Base-by-base conservation (phyloP, 2,113 vertebrate species). In the Chlorocebus sabaeus region DNA sequence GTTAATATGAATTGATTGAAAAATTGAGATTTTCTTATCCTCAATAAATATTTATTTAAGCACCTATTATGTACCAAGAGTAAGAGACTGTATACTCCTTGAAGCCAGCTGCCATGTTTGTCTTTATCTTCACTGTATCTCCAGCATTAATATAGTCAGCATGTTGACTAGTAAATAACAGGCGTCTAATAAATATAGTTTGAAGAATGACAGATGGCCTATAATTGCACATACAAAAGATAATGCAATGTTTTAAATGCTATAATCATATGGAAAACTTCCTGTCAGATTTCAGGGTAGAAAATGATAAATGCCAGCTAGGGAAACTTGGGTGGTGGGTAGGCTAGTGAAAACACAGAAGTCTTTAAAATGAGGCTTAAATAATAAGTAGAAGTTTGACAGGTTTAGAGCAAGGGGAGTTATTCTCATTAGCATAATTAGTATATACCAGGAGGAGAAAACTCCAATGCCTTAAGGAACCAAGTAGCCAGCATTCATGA, bases 331-430 rank as follows among this genome's bases (percentile, higher is more conserved):
- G 6, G 6, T 23, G 12, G 12, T 4, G n/a, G 27, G 45, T 6
- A 48, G 5, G 2, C 38, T 96, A n/a, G 4, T 80, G 9, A 70
- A 83, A 81, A n/a, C 85, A 75, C 5, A 30, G 8, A n/a, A 23
- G 23, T 32, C 50, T 93, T 72, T 92, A 22, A 87, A 75, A 23
- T 59, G 5, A 3, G 9, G 3, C 40, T 95, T 55, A 18, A 95
- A 84, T 80, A 38, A 68, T 35, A 30, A 14, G 20, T 57, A 93
- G 80, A 94, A 68, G 38, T 89, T 82, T 96, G 67, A 57, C 30
- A 93, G 8, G 0, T 32, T 30, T 30, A 96, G 14, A 80, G 6
- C 11, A 64, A 86, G 20, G 23, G 4, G 3, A 43, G 25, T 82
- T 72, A 43, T 25, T 72, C 22, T 75, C 8, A 22, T 75, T 89